Conservation (phyloP, 2,888 invertebrate species). For the Seladonia tumulorum region DNA sequence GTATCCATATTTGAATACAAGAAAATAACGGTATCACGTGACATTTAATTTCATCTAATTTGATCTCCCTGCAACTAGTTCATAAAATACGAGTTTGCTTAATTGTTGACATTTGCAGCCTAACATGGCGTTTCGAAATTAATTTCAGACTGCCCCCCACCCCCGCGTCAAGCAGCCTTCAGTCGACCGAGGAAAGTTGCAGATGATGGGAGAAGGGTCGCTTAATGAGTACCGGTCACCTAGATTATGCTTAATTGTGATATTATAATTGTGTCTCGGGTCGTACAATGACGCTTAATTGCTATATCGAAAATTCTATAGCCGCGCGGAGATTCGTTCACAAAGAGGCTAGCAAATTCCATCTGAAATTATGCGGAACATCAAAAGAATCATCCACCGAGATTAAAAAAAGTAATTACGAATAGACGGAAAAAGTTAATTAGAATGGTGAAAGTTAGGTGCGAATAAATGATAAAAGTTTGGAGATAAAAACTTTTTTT, state of each 20-base stretch:
- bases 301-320: constrained; percentile 1
- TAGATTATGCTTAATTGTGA: constrained; percentile 4
- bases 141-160: neutral
- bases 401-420: neutral
- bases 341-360: neutral
- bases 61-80: neutral
- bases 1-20: neutral
- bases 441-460: neutral
- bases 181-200: neutral
- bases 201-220: neutral
- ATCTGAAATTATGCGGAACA: neutral
- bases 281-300: neutral
- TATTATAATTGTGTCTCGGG: constrained; percentile 9
- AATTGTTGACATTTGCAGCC: neutral
- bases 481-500: neutral
- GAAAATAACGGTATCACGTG: no score
- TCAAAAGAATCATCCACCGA: neutral
- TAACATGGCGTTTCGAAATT: neutral
- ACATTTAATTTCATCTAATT: neutral
- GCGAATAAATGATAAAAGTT: neutral
- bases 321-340: neutral
- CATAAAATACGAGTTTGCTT: neutral
- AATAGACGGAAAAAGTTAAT: neutral
- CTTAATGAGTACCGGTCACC: constrained; percentile 1
- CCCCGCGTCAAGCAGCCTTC: neutral